phyloP scores from a whole-genome alignment of 2,888 invertebrate genomes.

The Hofmannophila pseudospretella region DNA sequence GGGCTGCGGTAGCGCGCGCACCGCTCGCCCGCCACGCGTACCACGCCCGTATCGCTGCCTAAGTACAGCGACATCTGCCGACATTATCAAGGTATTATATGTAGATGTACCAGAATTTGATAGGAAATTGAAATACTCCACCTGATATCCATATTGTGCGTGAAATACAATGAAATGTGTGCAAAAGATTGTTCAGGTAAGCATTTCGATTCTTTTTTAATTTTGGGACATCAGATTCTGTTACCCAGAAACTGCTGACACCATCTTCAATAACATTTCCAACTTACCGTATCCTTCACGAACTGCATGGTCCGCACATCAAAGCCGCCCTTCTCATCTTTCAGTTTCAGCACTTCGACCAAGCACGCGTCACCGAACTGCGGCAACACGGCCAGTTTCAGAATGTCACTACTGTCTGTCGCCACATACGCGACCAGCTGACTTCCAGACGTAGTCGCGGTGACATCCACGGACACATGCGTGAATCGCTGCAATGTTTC shows the following conservation, averaged over 20 bases:
- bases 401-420: slow-evolving; percentile 84
- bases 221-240: too few relatives aligned
- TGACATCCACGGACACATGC: slow-evolving; percentile 89
- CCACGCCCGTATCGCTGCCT: slow-evolving; percentile 81
- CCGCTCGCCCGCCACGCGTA: slow-evolving; percentile 87
- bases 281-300: slow-evolving; percentile 86
- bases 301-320: slow-evolving; percentile 85
- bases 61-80: slow-evolving; percentile 85
- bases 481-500: slow-evolving; percentile 84
- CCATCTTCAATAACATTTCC: too few relatives aligned
- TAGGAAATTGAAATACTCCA: too few relatives aligned
- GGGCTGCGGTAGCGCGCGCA: slow-evolving; percentile 85
- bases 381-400: slow-evolving; percentile 89
- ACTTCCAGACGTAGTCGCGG: slow-evolving; percentile 82
- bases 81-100: too few relatives aligned
- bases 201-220: too few relatives aligned
- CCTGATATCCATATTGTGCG: too few relatives aligned
- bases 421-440: slow-evolving; percentile 90
- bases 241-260: too few relatives aligned
- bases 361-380: slow-evolving; percentile 85
- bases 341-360: slow-evolving; percentile 89
- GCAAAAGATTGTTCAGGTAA: too few relatives aligned
- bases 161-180: too few relatives aligned
- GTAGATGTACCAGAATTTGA: too few relatives aligned
- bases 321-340: slow-evolving; percentile 70